phyloP scores from a whole-genome alignment of 2,888 invertebrate genomes.

The Cheilosia soror region DNA sequence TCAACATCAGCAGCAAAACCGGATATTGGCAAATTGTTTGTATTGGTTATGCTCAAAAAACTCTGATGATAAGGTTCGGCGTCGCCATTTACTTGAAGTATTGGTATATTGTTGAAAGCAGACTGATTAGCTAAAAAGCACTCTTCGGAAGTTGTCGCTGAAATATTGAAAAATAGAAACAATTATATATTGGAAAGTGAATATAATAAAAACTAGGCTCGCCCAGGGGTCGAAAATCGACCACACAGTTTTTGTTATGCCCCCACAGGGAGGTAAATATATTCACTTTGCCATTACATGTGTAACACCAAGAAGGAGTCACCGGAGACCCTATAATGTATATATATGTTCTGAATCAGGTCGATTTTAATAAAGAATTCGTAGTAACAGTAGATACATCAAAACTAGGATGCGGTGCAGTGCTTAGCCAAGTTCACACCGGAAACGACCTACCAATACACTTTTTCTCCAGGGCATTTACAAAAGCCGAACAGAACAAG shows the following conservation, averaged over 20 bases:
- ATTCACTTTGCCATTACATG: too few species aligned
- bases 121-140: neutral
- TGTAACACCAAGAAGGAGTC: too few species aligned
- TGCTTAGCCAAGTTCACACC: neutral
- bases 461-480: constrained; percentile 2
- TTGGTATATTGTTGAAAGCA: constrained; percentile 4
- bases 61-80: neutral
- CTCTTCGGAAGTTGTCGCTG: neutral
- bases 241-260: too few species aligned
- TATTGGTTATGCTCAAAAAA: neutral
- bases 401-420: constrained; percentile 11
- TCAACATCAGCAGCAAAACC: neutral
- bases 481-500: constrained; percentile 18
- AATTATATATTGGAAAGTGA: too few species aligned
- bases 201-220: too few species aligned
- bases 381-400: neutral
- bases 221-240: too few species aligned
- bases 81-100: neutral
- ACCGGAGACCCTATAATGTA: too few species aligned
- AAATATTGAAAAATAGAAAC: neutral
- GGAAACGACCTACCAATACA: neutral
- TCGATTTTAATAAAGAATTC: constrained; percentile 9
- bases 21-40: neutral
- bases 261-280: too few species aligned
- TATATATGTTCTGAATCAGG: too few species aligned